Conservation (phyloP, 1,140 invertebrate genomes). For the Hydropsyche tenuis region DNA sequence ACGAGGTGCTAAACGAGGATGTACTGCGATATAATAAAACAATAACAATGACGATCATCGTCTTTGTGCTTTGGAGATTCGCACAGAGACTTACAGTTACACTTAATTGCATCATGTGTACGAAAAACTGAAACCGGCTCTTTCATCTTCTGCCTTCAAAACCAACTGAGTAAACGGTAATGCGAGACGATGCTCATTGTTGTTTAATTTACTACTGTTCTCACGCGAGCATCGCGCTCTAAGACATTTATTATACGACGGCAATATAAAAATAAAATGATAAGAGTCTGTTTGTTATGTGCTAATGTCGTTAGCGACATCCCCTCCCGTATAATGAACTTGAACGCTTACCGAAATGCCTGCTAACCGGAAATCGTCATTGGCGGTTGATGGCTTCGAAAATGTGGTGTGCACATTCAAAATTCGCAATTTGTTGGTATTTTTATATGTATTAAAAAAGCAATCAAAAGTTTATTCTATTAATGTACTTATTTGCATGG, state of each 20-base stretch:
- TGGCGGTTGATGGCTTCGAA: no score
- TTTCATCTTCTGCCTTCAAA: not conserved
- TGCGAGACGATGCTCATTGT: not conserved
- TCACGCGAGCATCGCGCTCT: not conserved
- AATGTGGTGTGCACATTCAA: no score
- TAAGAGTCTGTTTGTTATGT: not conserved
- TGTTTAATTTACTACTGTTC: slow-evolving; percentile 9
- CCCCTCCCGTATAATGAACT: not conserved
- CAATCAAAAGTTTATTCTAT: no score
- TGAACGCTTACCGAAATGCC: not conserved
- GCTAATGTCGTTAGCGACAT: slow-evolving; percentile 4
- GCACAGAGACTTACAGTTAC: slow-evolving; percentile 14
- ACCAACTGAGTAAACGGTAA: slow-evolving; percentile 11
- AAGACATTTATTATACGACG: no score
- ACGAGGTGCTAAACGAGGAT: no score
- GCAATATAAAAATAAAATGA: no score
- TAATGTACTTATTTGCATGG: no score
- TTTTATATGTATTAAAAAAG: no score
- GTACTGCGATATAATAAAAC: no score
- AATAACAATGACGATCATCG: no score
- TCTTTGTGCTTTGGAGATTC: not conserved
- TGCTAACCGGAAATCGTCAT: not conserved
- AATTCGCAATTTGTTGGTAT: no score
- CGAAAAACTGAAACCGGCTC: not conserved
- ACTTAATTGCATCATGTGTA: slow-evolving; percentile 12